A percentile compares a stretch with the other conserved stretches of the same genome.
phyloP scores from a whole-genome alignment of 2,888 invertebrate species.

The Melieria picta region DNA sequence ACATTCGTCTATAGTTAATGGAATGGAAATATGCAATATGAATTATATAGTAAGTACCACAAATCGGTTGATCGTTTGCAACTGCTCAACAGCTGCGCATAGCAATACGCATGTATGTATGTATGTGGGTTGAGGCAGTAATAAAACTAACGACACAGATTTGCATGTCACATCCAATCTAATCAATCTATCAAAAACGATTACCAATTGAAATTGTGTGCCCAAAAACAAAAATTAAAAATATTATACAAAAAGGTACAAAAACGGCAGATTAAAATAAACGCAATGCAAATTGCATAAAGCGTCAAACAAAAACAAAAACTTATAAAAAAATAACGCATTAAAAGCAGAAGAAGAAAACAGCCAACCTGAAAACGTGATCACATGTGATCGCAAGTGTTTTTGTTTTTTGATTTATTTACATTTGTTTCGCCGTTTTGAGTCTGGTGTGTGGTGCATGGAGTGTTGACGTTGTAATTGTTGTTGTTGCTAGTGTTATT shows the following conservation, averaged over 20 bases:
- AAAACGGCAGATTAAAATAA: constrained; percentile 4
- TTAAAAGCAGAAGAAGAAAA: not conserved
- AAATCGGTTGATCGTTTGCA: not conserved
- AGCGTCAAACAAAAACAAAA: not conserved
- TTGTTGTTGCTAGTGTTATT: no score
- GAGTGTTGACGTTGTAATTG: not conserved
- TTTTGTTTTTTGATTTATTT: not conserved
- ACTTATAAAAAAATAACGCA: not conserved
- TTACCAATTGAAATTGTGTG: constrained; percentile 10
- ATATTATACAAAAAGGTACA: not conserved
- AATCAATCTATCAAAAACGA: constrained; percentile 30
- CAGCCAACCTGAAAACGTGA: not conserved
- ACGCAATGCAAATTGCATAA: constrained; percentile 13
- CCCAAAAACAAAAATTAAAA: not conserved
- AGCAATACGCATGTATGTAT: not conserved
- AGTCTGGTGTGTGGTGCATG: not conserved
- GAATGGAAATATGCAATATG: no score
- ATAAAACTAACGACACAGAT: not conserved
- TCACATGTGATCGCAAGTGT: not conserved
- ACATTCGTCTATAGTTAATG: no score
- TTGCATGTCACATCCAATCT: constrained; percentile 14
- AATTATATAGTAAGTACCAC: no score
- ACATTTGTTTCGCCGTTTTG: not conserved
- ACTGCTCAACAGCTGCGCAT: not conserved
- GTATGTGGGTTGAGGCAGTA: constrained; percentile 10